Percentiles rank a stretch among this genome's conserved stretches.
phyloP scores from a whole-genome alignment of 2,113 vertebrate species.

The Bungarus multicinctus region DNA sequence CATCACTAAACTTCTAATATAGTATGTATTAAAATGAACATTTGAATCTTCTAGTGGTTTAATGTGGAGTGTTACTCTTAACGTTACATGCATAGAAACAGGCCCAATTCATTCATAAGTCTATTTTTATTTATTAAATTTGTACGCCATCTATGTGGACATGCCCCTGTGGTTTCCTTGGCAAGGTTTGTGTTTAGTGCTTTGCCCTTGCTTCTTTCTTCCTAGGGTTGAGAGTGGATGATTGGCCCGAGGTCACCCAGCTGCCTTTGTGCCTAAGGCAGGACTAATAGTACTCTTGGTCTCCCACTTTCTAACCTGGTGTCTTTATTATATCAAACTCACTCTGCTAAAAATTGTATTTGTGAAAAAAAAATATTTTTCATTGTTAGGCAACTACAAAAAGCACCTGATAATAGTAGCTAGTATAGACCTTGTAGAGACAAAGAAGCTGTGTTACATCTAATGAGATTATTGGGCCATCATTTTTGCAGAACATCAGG shows the following conservation, averaged over 20 bases:
- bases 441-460: not conserved
- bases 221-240: not conserved
- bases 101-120: not conserved
- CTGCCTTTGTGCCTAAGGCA: not conserved
- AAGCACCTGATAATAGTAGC: not conserved
- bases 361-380: not conserved
- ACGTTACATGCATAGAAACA: not conserved
- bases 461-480: not conserved
- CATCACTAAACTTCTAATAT: slow-evolving; percentile 17
- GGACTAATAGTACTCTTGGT: not conserved
- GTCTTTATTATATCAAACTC: not conserved
- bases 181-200: not conserved
- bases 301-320: not conserved
- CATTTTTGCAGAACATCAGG: not conserved
- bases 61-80: not conserved
- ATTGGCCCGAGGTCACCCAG: not conserved
- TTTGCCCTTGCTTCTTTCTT: not conserved
- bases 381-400: not conserved
- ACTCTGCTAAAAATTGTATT: not conserved
- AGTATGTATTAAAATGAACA: not conserved
- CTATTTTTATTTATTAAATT: not conserved
- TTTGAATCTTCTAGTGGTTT: not conserved
- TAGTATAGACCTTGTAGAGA: not conserved
- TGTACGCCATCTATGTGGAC: not conserved
- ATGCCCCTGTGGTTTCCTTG: not conserved